Base-by-base conservation (phyloP, 2,888 invertebrate genomes). In the Morpho deidamia region DNA sequence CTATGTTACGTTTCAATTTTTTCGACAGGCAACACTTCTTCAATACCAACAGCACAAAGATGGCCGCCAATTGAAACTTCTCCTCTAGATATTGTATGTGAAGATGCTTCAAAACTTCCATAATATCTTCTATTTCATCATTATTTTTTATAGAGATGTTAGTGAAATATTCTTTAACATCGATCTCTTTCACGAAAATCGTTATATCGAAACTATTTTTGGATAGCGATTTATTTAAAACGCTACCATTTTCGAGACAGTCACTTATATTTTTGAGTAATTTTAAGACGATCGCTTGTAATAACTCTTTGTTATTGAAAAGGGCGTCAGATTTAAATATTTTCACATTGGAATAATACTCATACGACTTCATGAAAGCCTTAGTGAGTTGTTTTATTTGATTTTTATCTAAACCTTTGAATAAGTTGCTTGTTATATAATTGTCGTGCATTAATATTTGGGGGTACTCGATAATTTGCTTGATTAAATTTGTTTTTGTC, bases 21-120 rank as follows among this genome's bases (percentile, higher is more conserved):
- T 85, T 82, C 33, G 61, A 56, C n/a, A 67, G 72, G 59, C 73
- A 71, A 71, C 70, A 72, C 52, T 78, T 81, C 61, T 90, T 89
- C n/a, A 79, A 56, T n/a, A 71, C 66, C 46, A 90, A 53, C 57
- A 85, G 60, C 8, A 83, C 65, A 51, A 86, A 86, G 40, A 88
- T 76, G 11, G 77, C 71, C 34, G 72, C 66, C 59, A 89, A 67
- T 71, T 89, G 89, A 68, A 72, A 76, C 58, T 76, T 81, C 69
- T 89, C 89, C 45, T 83, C 82, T 44, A 90, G 69, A 70, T 81
- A 78, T 53, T 80, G 69, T 43, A 90, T 71, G 53, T 78, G 75
- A 50, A 89, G 60, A 23, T 72, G 62, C 56, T 78, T 81, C 12
- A 85, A 59, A 7, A 88, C 61, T 4, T 83, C 79, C 0, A 89